A percentile compares a stretch with the other conserved stretches of the same genome.
These are phyloP conservation scores for Polyommatus iphigenia DNA, from an alignment of 2,888 invertebrate species.

Conservation along the genomic window DNA sequence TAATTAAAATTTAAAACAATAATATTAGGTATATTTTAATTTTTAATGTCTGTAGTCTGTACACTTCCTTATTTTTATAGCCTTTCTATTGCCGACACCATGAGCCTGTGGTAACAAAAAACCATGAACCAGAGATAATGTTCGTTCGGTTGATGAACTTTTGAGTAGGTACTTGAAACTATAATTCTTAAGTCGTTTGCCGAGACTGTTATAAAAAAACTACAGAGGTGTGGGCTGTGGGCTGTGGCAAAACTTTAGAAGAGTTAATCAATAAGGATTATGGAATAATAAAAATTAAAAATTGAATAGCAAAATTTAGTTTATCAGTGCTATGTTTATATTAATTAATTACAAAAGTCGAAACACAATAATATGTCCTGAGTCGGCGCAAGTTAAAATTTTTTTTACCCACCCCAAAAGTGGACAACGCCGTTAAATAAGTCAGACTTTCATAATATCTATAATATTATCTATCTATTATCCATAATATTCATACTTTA, in stretches of 20 bases:
- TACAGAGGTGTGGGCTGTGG: background rate
- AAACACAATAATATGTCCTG: too few relatives aligned
- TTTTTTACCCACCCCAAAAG: too few relatives aligned
- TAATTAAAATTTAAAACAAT: too few relatives aligned
- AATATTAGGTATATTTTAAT: too few relatives aligned
- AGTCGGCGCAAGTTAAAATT: too few relatives aligned
- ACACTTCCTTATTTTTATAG: conserved; percentile 27
- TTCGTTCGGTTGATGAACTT: conserved; percentile 27
- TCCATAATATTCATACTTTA: too few relatives aligned
- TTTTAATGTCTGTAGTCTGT: background rate
- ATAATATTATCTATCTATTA: too few relatives aligned
- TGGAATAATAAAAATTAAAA: background rate
- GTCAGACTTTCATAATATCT: too few relatives aligned
- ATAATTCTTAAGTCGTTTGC: conserved; percentile 4
- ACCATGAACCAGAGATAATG: conserved; percentile 19
- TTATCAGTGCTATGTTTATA: background rate
- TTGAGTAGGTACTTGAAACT: conserved; percentile 17
- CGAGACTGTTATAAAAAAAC: background rate
- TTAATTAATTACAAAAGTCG: too few relatives aligned
- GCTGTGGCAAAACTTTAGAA: background rate
- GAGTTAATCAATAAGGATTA: background rate
- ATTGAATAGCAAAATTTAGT: background rate
- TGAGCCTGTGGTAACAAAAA: conserved; percentile 22
- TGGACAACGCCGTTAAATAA: too few relatives aligned
- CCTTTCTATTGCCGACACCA: conserved; percentile 35